phyloP scores from a whole-genome alignment of 1,140 invertebrate species.

The Sarcophaga bullata region DNA sequence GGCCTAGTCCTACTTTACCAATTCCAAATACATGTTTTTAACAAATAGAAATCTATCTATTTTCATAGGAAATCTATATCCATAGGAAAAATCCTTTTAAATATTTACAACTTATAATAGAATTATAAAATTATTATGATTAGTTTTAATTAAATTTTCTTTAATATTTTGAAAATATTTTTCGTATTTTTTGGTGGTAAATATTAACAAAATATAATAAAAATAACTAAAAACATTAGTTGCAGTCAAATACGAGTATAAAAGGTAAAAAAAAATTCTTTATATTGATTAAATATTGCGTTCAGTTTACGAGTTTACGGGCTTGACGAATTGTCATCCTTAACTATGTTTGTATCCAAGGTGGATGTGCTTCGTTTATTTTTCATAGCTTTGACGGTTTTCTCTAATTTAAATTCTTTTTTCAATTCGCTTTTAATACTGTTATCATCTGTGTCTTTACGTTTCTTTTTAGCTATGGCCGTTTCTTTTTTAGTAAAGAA shows the following conservation, averaged over 20 bases:
- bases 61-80: too few relatives aligned
- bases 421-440: constrained; percentile 1
- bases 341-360: neutral
- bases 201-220: neutral
- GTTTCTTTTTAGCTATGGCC: constrained; percentile 25
- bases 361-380: neutral
- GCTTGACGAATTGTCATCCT: neutral
- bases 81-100: neutral
- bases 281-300: too few relatives aligned
- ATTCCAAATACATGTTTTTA: too few relatives aligned
- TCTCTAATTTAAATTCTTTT: neutral
- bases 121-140: neutral
- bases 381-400: neutral
- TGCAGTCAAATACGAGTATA: neutral
- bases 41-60: too few relatives aligned
- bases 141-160: neutral
- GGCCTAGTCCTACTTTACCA: too few relatives aligned
- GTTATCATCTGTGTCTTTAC: neutral
- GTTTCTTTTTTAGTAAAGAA: constrained; percentile 28
- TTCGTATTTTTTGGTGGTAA: too few relatives aligned
- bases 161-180: neutral
- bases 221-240: neutral
- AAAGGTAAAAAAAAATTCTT: too few relatives aligned
- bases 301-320: neutral
- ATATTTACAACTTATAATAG: neutral